A percentile compares a stretch with the other conserved stretches of the same genome.
Evolutionary conservation across 1,140 invertebrate genomes (phyloP).

Genomic region (Drosophila pandora): DNA sequence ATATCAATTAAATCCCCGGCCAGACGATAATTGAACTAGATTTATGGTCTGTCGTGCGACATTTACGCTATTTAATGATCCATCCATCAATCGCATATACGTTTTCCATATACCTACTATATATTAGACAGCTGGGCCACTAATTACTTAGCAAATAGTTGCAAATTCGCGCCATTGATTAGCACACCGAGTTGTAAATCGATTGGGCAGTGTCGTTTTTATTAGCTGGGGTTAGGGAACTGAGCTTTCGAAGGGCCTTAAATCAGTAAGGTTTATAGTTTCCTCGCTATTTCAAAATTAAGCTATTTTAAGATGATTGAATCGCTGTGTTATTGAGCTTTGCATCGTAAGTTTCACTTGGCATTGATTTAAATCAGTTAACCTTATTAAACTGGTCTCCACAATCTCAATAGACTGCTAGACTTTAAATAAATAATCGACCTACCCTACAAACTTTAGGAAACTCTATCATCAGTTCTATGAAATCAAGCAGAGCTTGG

Average conservation of each 20-base stretch:
- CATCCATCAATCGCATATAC: slow-evolving; percentile 13
- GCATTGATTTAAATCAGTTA: slow-evolving; percentile 30
- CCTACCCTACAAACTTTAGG: not conserved
- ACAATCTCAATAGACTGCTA: not conserved
- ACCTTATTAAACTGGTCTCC: slow-evolving; percentile 17
- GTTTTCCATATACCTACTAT: slow-evolving; percentile 5
- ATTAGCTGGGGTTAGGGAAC: slow-evolving; percentile 16
- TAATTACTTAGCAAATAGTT: slow-evolving; percentile 45
- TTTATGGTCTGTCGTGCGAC: slow-evolving; percentile 46
- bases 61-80: slow-evolving; percentile 37
- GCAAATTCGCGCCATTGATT: slow-evolving; percentile 43
- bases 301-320: not conserved
- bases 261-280: not conserved
- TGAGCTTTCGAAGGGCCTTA: slow-evolving; percentile 3
- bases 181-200: slow-evolving; percentile 43
- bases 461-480: not conserved
- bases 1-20: slow-evolving; percentile 40
- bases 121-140: slow-evolving; percentile 25
- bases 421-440: not conserved
- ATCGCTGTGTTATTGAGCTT: slow-evolving; percentile 19
- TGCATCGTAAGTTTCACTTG: slow-evolving; percentile 8
- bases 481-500: not conserved
- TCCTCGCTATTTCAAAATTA: not conserved
- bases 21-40: slow-evolving; percentile 50
- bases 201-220: slow-evolving; percentile 26